Conservation (phyloP, 1,140 invertebrate genomes). For the Drosophila takahashii region DNA sequence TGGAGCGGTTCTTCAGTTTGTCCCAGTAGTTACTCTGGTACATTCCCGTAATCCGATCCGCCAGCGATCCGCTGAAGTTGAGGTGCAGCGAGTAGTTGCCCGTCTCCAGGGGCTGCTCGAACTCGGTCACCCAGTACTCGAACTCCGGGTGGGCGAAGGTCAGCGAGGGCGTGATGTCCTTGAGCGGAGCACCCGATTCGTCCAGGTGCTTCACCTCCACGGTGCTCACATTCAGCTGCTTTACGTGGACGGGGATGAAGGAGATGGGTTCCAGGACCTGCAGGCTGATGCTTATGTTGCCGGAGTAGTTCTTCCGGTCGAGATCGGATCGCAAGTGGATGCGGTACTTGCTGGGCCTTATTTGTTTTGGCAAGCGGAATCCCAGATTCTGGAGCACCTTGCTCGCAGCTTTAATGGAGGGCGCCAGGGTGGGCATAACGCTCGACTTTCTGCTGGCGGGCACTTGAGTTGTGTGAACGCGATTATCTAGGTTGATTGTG, state of each 20-base stretch:
- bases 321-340: slow-evolving; percentile 91
- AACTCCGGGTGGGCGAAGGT: slow-evolving; percentile 86
- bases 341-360: slow-evolving; percentile 91
- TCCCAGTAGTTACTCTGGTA: slow-evolving; percentile 91
- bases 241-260: slow-evolving; percentile 90
- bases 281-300: slow-evolving; percentile 90
- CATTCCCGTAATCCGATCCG: slow-evolving; percentile 90
- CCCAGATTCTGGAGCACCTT: slow-evolving; percentile 72
- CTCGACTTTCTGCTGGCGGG: slow-evolving; percentile 40
- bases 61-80: slow-evolving; percentile 89
- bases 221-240: slow-evolving; percentile 82
- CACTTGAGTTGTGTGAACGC: slow-evolving; percentile 59
- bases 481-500: slow-evolving; percentile 47
- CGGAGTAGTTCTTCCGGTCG: slow-evolving; percentile 88
- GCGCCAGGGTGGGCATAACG: slow-evolving; percentile 59
- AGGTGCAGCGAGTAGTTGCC: slow-evolving; percentile 88
- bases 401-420: slow-evolving; percentile 63
- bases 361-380: slow-evolving; percentile 88
- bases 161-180: slow-evolving; percentile 66
- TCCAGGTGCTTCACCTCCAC: slow-evolving; percentile 60
- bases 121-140: slow-evolving; percentile 89
- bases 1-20: slow-evolving; percentile 86
- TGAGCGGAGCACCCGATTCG: slow-evolving; percentile 53
- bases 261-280: slow-evolving; percentile 86
- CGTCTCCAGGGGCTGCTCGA: slow-evolving; percentile 85